Evolutionary conservation across 2,113 vertebrate species (phyloP).

Genomic region (Pristiophorus japonicus): DNA sequence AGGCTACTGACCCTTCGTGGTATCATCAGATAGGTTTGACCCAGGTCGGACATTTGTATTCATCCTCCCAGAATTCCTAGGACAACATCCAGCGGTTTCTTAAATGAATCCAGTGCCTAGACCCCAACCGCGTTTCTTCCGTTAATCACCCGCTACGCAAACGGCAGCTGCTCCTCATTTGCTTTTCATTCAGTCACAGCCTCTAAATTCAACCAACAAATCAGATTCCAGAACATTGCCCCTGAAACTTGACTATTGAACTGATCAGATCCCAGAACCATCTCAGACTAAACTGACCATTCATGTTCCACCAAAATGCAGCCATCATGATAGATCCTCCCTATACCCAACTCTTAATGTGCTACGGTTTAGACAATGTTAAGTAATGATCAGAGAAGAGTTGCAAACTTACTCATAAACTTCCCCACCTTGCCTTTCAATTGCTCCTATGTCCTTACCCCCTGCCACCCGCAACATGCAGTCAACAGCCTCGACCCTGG

Average conservation of each 20-base stretch:
- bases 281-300: not conserved
- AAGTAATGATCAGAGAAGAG: not conserved
- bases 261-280: not conserved
- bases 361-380: too few relatives aligned
- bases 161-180: not conserved
- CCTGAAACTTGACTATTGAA: not conserved
- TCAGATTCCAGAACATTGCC: not conserved
- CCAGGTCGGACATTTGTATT: not conserved
- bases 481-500: too few relatives aligned
- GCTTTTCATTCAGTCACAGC: not conserved
- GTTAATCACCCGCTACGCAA: not conserved
- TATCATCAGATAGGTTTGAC: not conserved
- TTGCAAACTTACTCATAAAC: not conserved
- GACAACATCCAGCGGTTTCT: too few relatives aligned
- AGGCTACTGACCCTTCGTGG: not conserved
- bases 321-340: not conserved
- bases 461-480: too few relatives aligned
- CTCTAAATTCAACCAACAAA: not conserved
- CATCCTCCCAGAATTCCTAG: not conserved
- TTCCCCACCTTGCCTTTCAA: not conserved
- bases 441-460: not conserved
- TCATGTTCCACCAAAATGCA: not conserved
- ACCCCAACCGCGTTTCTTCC: not conserved
- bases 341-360: not conserved
- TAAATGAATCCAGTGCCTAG: not conserved